Percentiles rank a stretch among this genome's conserved stretches.
phyloP scores from a whole-genome alignment of 2,113 vertebrate species.

The Sprattus sprattus region DNA sequence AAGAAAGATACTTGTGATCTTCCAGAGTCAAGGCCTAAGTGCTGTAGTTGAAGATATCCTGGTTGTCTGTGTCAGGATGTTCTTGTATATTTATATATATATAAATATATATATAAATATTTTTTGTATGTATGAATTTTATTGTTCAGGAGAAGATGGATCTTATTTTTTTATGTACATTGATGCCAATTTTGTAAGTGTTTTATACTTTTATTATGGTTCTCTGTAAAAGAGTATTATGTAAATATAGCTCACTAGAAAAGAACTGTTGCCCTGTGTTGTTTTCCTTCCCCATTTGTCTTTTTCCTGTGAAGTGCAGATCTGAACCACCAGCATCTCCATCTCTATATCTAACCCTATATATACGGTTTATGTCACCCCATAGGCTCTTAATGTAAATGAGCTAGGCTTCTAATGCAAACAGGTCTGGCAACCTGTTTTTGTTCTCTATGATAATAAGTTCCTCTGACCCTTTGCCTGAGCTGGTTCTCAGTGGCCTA shows the following conservation, averaged over 20 bases:
- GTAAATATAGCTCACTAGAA: constrained; percentile 81
- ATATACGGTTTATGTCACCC: too few species aligned
- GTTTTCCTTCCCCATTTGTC: not conserved
- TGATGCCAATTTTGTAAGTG: constrained; percentile 74
- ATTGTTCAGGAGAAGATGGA: constrained; percentile 71
- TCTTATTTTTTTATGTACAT: constrained; percentile 81
- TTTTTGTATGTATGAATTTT: constrained; percentile 74
- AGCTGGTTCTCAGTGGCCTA: too few species aligned
- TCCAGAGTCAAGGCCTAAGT: constrained; percentile 12
- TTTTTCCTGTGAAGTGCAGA: too few species aligned
- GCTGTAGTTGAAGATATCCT: not conserved
- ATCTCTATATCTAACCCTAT: too few species aligned
- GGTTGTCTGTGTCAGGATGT: constrained; percentile 35
- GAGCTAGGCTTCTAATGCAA: too few species aligned
- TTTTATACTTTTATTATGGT: constrained; percentile 81
- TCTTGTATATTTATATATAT: constrained; percentile 66
- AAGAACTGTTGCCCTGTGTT: constrained; percentile 33
- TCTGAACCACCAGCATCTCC: too few species aligned
- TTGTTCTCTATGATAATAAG: too few species aligned
- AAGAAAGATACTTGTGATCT: constrained; percentile 9
- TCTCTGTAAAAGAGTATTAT: constrained; percentile 78
- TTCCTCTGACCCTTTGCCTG: too few species aligned
- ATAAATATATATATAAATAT: constrained; percentile 62
- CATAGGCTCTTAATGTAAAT: too few species aligned
- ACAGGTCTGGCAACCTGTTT: too few species aligned